phyloP scores from a whole-genome alignment of 2,888 invertebrate species.

The Pseudanteris insignis region DNA sequence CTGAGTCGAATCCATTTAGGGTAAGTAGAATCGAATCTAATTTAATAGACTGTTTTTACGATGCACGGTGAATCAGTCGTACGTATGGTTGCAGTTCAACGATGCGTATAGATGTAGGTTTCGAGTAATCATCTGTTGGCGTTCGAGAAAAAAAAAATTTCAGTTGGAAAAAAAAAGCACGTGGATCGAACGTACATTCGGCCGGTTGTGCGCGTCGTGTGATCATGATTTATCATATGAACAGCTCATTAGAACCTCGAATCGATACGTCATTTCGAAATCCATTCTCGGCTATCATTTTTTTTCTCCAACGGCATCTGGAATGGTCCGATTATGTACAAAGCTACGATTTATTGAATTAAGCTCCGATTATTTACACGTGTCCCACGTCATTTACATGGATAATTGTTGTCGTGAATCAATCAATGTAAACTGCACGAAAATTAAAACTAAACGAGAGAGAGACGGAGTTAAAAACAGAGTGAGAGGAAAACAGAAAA shows the following conservation, averaged over 20 bases:
- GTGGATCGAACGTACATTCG: too few species aligned
- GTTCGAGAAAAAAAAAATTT: constrained; percentile 29
- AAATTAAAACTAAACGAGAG: too few species aligned
- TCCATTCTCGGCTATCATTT: neutral
- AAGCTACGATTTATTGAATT: constrained; percentile 22
- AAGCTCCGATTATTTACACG: constrained; percentile 32
- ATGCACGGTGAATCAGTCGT: constrained; percentile 33
- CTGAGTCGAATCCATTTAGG: too few species aligned
- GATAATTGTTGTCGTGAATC: constrained; percentile 5
- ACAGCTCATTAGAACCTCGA: too few species aligned
- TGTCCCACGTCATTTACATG: constrained; percentile 14
- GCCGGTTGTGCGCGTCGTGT: neutral
- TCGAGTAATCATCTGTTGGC: constrained; percentile 47
- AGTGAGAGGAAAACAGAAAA: too few species aligned
- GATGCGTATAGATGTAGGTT: constrained; percentile 54
- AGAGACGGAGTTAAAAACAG: too few species aligned
- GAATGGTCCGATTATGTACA: constrained; percentile 20
- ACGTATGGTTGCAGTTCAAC: constrained; percentile 43
- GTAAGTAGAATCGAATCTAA: too few species aligned
- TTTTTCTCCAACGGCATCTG: constrained; percentile 32
- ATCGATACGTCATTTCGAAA: too few species aligned
- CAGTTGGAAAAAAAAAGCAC: too few species aligned
- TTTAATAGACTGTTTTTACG: too few species aligned
- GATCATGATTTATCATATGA: too few species aligned
- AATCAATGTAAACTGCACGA: too few species aligned